These are phyloP conservation scores for Dermatophagoides farinae DNA, from an alignment of 1,140 invertebrate species.

Conservation along the genomic window DNA sequence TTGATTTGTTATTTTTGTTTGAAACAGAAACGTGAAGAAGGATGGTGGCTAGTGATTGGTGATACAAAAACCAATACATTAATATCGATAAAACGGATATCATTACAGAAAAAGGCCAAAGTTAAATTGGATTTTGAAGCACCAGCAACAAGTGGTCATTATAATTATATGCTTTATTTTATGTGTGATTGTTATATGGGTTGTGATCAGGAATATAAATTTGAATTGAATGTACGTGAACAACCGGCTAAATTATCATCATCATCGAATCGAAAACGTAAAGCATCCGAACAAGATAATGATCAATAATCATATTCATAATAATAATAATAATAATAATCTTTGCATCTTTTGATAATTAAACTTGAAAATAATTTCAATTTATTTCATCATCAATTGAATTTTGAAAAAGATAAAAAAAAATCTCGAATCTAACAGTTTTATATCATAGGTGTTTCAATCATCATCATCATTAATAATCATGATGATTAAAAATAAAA, in stretches of 20 bases:
- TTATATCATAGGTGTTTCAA: too few species aligned
- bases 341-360: too few species aligned
- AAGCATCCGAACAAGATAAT: slow-evolving; percentile 2
- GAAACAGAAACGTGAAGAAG: slow-evolving; percentile 81
- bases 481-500: too few species aligned
- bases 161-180: slow-evolving; percentile 79
- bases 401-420: too few species aligned
- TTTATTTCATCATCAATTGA: too few species aligned
- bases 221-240: slow-evolving; percentile 47
- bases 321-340: too few species aligned
- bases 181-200: slow-evolving; percentile 98
- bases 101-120: slow-evolving; percentile 32
- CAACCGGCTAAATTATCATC: too few species aligned
- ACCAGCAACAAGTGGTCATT: slow-evolving; percentile 49
- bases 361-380: too few species aligned
- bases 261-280: slow-evolving; percentile 9
- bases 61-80: slow-evolving; percentile 83
- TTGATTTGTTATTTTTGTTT: slow-evolving; percentile 4
- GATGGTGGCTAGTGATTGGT: slow-evolving; percentile 99
- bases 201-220: slow-evolving; percentile 89
- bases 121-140: slow-evolving; percentile 84
- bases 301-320: neutral
- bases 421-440: too few species aligned
- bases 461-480: too few species aligned
- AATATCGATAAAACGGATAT: slow-evolving; percentile 84